Evolutionary conservation across 1,140 invertebrate species (phyloP), one percentile per base, ranked within the genome.

Genomic region (Sycobia sp.): DNA sequence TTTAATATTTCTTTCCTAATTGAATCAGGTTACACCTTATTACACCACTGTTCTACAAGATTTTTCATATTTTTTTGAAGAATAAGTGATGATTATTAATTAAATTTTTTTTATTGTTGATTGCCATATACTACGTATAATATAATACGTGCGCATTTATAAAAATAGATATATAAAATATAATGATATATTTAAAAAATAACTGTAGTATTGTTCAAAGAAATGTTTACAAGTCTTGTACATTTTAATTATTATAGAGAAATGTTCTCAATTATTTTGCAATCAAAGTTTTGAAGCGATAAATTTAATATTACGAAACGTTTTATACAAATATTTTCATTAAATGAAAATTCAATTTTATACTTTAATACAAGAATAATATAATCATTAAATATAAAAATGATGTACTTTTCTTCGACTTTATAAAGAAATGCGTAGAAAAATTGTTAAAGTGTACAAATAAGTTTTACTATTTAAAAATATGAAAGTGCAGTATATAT

Each of bases 261-360:
- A 18, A 43, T 51, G 34, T 51, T 60, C 25, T 60, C 32, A 18
- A 36, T 38, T 29, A 47, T 29, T 39, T 54, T 46, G 43, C 41
- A 38, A 59, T 59, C 56, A 59, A 62, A 62, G 23, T 56, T 49
- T 55, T 38, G 14, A 56, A 8, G 32, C 23, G 51, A 44, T 54
- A 11, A 54, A 36, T 34, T 54, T 27, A n/a, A 27, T 38, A 36
- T 5, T 47, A 29, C 25, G 14, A 27, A 11, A 39, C 3, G 23
- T 23, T 32, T 36, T 25, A 13, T 8, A 5, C 14, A 23, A 32
- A 27, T 38, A 61, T 36, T 54, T 62, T 46, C 41, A 54, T 54
- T 36, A 29, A 32, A 62, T 55, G 39, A 23, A 54, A 55, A 41
- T 62, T 34, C n/a, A n/a, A 54, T 46, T 43, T 49, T 25, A 22